Evolutionary conservation across 2,888 invertebrate species (phyloP).

Genomic region (Rhorus exstirpatorius): DNA sequence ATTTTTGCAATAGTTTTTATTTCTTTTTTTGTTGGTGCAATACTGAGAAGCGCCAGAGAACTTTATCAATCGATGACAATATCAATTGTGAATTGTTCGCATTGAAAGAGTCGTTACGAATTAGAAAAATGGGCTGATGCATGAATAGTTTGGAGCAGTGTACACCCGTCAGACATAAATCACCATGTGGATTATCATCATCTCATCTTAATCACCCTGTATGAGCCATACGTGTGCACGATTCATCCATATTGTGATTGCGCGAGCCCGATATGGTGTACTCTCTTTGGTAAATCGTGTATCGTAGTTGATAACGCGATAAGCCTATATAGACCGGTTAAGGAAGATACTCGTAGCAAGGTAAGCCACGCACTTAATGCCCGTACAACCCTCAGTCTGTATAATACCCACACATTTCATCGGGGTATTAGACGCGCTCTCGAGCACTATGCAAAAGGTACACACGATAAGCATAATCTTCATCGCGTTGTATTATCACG

Average conservation of each 20-base stretch:
- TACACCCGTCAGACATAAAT: too few relatives aligned
- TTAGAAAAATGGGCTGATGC: too few relatives aligned
- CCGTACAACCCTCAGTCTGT: slow-evolving; percentile 5
- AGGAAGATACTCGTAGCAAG: slow-evolving; percentile 47
- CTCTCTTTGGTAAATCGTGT: neutral
- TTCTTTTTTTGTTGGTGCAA: too few relatives aligned
- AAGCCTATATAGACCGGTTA: slow-evolving; percentile 1
- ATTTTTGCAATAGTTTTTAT: too few relatives aligned
- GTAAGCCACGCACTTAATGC: slow-evolving; percentile 31
- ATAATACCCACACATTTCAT: slow-evolving; percentile 22
- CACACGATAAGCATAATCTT: neutral
- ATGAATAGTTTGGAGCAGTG: too few relatives aligned
- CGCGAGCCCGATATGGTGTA: neutral
- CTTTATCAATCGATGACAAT: too few relatives aligned
- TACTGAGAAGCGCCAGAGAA: too few relatives aligned
- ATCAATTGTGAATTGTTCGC: too few relatives aligned
- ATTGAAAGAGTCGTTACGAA: too few relatives aligned
- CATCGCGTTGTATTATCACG: slow-evolving; percentile 5
- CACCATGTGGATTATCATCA: too few relatives aligned
- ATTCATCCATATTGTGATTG: neutral
- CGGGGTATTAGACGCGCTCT: slow-evolving; percentile 8
- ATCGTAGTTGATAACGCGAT: slow-evolving; percentile 18
- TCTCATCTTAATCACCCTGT: too few relatives aligned
- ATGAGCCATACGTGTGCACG: too few relatives aligned
- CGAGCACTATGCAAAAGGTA: slow-evolving; percentile 5